Conservation (phyloP, 1,140 invertebrate species). For the Plodia interpunctella region DNA sequence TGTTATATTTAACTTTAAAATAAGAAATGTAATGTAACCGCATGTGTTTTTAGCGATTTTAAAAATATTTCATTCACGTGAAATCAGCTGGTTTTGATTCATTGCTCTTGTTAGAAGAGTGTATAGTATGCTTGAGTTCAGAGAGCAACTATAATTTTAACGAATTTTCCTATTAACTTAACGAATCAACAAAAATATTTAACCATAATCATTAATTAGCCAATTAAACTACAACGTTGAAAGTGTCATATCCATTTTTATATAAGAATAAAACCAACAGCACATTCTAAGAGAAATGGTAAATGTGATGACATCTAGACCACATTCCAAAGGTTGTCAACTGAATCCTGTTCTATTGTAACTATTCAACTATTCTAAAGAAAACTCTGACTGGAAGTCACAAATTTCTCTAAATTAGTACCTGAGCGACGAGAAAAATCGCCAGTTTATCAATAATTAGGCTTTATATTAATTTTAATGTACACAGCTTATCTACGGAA, state of each 20-base stretch:
- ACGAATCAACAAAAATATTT: constrained; percentile 40
- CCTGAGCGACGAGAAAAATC: constrained; percentile 27
- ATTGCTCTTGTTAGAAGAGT: not conserved
- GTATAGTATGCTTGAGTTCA: not conserved
- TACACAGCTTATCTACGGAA: constrained; percentile 73
- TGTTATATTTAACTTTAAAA: constrained; percentile 45
- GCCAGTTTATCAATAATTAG: constrained; percentile 52
- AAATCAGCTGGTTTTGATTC: not conserved
- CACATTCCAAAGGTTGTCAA: constrained; percentile 36
- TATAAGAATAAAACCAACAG: constrained; percentile 49
- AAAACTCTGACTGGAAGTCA: constrained; percentile 29
- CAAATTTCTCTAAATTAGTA: constrained; percentile 28
- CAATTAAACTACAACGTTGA: constrained; percentile 59
- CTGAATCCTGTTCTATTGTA: constrained; percentile 62
- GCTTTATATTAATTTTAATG: constrained; percentile 61
- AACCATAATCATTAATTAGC: constrained; percentile 49
- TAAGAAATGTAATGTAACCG: constrained; percentile 75
- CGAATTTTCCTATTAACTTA: constrained; percentile 60
- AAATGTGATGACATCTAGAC: constrained; percentile 27
- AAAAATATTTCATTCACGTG: not conserved
- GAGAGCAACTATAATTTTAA: constrained; percentile 18
- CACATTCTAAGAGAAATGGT: constrained; percentile 37
- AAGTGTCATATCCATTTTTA: constrained; percentile 55
- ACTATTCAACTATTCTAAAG: constrained; percentile 38
- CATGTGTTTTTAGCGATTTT: constrained; percentile 43